Base-by-base conservation (phyloP, 2,797 vertebrate species). In the Trachops cirrhosus region DNA sequence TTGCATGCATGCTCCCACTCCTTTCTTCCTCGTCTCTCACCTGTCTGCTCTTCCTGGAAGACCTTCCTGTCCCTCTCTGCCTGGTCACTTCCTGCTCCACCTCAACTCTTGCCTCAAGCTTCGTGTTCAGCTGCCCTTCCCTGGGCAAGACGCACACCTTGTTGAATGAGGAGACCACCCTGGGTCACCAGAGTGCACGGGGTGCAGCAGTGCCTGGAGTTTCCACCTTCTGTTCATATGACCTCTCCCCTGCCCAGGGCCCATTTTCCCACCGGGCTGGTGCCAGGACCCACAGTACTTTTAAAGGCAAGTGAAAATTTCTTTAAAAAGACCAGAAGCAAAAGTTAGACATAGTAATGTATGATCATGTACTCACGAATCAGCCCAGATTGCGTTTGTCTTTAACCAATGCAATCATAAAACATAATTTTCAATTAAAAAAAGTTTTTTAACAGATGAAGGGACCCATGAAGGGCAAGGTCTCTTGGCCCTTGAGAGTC, bases 321-420 rank as follows among this genome's bases (percentile, higher is more conserved):
- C 59, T 62, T 29, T 62, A 8, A 54, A 86, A 86, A 91, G 71
- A 83, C 82, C 52, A 89, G 70, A 90, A 79, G 37, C 32, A 54
- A 87, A 78, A 82, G 34, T 9, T 67, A 57, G 68, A 44, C 9
- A 37, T 19, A 24, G 12, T 79, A 62, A 67, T 18, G 52, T 39
- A 16, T 26, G 39, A 52, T 44, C 9, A 7, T 3, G n/a, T 14
- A 73, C 22, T 73, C 41, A 67, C 50, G 26, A 54, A 44, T 46
- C 41, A 50, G 2, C 9, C 48, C 29, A 26, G 48, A 68, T 3
- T 50, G 1, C 6, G 34, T 89, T 71, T 9, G 6, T 75, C 48
- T 54, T 70, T 74, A 59, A 37, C 37, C 73, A 54, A 12, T 46
- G 3, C 15, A 29, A n/a, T 64, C 14, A 64, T 64, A 64, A n/a